Evolutionary conservation across 2,113 vertebrate genomes (phyloP).

Genomic region (Aix galericulata): DNA sequence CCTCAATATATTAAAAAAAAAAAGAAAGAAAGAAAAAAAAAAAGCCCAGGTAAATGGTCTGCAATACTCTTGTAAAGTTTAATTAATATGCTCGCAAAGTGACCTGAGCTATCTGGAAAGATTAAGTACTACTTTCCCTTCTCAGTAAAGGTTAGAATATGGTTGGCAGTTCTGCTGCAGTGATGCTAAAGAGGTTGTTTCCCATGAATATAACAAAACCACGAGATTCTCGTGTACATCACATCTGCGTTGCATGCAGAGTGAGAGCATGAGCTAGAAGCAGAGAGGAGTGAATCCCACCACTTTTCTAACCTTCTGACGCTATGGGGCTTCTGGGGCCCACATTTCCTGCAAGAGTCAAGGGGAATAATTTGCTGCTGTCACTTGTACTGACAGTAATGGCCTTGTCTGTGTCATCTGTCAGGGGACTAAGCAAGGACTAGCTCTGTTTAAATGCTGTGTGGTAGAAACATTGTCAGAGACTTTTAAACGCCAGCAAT

Average conservation of each 20-base stretch:
- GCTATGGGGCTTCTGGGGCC: neutral
- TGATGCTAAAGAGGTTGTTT: neutral
- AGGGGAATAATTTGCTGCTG: neutral
- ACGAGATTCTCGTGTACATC: neutral
- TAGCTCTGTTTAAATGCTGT: neutral
- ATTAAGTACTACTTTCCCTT: slow-evolving; percentile 5
- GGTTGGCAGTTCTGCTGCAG: neutral
- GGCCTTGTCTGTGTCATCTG: slow-evolving; percentile 10
- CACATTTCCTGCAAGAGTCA: neutral
- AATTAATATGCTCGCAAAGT: slow-evolving; percentile 24
- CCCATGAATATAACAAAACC: accelerated
- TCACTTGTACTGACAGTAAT: neutral
- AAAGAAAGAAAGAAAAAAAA: neutral
- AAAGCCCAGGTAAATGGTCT: neutral
- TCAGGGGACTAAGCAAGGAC: neutral
- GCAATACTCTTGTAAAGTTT: neutral
- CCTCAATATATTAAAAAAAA: neutral
- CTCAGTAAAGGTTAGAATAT: neutral
- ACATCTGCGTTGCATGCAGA: neutral
- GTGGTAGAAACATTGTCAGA: neutral
- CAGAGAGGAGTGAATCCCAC: neutral
- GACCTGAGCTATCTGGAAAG: neutral
- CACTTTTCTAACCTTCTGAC: neutral
- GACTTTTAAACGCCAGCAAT: slow-evolving; percentile 5
- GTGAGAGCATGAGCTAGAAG: neutral